Base-by-base conservation (phyloP, 2,797 vertebrate genomes). In the Sebastes miniatus region DNA sequence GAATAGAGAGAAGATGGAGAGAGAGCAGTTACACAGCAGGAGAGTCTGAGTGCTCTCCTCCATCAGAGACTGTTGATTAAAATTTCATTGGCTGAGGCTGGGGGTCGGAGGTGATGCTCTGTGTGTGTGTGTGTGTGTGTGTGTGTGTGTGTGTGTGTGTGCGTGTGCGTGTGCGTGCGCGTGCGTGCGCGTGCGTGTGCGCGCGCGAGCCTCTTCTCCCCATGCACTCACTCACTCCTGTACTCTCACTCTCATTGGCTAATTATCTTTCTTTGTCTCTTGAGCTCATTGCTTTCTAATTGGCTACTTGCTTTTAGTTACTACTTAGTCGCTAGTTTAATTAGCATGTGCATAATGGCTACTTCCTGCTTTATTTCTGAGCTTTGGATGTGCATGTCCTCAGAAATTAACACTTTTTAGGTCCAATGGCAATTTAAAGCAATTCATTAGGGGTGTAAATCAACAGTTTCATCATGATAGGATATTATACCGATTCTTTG, bases 51-150 rank as follows among this genome's bases (percentile, higher is more conserved):
- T 91, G 91, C 93, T 91, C 91, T 90, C 88, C 90, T 92, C 91
- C 89, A 93, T 93, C 92, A 93, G 84, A 89, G 88, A 84, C 88
- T 87, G 77, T 92, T 95, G 93, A 95, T 96, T 95, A 95, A 96
- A 95, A 95, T 95, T 96, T 95, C 91, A 96, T 95, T 88, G 90
- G 91, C 81, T 88, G 90, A 89, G 88, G 88, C 87, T 83, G 68
- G 89, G 92, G 88, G 83, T 89, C 88, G 76, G 81, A 90, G 90
- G 89, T 89, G 83, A 90, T 8, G 66, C 66, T 77, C 7, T 77
- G 50, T 54, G 72, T 81, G 82, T 58, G 72, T 71, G 83, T 56
- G 69, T 69, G 64, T 65, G 77, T 74, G 67, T 77, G 63, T 80
- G 77, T 54, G 84, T 74, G 81, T 31, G 8, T 32, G 61, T 29